Conservation (phyloP, 1,140 invertebrate genomes). For the Hylaeus volcanicus region DNA sequence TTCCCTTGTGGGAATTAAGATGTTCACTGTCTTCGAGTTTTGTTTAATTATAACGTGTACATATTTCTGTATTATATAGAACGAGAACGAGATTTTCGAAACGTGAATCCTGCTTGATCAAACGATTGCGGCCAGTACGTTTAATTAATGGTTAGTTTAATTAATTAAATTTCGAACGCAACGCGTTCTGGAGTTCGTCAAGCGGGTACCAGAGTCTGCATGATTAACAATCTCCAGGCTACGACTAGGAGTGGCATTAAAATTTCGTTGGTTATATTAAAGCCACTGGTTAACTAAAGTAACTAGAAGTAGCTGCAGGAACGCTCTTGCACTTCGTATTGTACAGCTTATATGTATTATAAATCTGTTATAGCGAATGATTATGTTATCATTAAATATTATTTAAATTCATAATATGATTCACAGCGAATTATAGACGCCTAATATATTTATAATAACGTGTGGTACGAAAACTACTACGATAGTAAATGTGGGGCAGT, state of each 20-base stretch:
- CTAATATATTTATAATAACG: not conserved
- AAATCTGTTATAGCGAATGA: not conserved
- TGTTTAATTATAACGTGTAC: no score
- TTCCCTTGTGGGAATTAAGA: no score
- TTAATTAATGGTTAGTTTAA: not conserved
- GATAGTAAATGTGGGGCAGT: not conserved
- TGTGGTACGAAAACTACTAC: not conserved
- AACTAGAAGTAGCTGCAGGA: not conserved
- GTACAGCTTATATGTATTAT: not conserved
- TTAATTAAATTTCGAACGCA: slow-evolving; percentile 27
- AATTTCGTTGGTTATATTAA: not conserved
- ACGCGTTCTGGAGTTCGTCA: slow-evolving; percentile 64
- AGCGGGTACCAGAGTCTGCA: slow-evolving; percentile 62
- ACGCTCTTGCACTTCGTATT: not conserved
- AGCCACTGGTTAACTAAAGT: no score
- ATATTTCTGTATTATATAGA: slow-evolving; percentile 14
- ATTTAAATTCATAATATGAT: not conserved
- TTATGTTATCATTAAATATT: no score
- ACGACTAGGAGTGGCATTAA: not conserved
- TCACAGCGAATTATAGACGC: not conserved
- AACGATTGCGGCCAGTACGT: slow-evolving; percentile 18
- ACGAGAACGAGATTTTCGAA: not conserved
- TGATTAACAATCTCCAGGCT: not conserved
- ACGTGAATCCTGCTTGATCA: not conserved
- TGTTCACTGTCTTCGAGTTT: no score